Percentiles rank a stretch among this genome's conserved stretches.
Conservation (phyloP, 2,888 invertebrate species). For the Taenaris catops region DNA sequence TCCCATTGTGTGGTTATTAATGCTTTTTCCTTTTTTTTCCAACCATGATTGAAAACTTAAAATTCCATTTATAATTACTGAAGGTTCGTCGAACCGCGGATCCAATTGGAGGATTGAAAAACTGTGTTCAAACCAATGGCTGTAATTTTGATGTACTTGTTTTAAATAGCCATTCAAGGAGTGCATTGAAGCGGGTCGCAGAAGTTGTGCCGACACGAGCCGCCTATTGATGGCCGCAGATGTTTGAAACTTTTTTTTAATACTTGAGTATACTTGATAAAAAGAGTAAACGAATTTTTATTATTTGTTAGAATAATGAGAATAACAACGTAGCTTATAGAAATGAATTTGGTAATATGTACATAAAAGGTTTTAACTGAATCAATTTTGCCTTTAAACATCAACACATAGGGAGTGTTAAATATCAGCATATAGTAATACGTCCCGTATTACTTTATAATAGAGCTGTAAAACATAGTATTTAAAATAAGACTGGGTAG, state of each 20-base stretch:
- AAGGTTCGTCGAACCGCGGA: conserved; percentile 47
- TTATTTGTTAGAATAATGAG: too few relatives aligned
- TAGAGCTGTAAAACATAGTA: too few relatives aligned
- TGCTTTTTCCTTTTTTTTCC: conserved; percentile 28
- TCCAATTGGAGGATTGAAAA: conserved; percentile 49
- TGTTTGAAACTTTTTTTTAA: conserved; percentile 14
- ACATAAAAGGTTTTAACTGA: too few relatives aligned
- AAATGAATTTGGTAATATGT: too few relatives aligned
- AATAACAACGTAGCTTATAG: too few relatives aligned
- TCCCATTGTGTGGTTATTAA: conserved; percentile 27
- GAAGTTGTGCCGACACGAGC: conserved; percentile 60
- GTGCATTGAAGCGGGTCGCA: conserved; percentile 55
- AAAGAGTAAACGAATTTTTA: too few relatives aligned
- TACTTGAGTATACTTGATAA: too few relatives aligned
- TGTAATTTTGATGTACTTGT: conserved; percentile 32
- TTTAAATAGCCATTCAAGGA: conserved; percentile 58
- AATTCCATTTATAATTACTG: conserved; percentile 19
- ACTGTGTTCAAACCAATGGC: conserved; percentile 52
- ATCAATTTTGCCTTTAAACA: too few relatives aligned
- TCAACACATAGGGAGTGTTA: too few relatives aligned
- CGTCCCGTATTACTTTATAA: too few relatives aligned
- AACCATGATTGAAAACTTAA: conserved; percentile 38
- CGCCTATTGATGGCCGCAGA: conserved; percentile 29
- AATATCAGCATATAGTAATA: too few relatives aligned
- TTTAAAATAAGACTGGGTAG: too few relatives aligned